Evolutionary conservation across 2,888 invertebrate species (phyloP), one percentile per base, ranked within the genome.

Genomic region (Matsumyia berberina): DNA sequence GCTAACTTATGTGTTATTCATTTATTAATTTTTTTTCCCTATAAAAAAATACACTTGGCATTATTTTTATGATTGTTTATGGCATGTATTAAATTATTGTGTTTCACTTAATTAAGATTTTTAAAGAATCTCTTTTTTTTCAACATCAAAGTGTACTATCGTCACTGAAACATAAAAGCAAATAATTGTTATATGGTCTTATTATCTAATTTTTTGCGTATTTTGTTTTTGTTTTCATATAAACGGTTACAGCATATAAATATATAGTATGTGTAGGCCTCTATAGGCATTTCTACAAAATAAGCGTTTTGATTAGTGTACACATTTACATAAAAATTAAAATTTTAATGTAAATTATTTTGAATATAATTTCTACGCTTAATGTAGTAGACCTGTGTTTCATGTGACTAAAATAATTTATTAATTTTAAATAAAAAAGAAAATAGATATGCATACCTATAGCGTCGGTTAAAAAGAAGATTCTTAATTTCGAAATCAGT

Each of bases 11-110:
- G 55, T 44, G 19, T 44, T 57, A 33, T 57, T 33, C 42, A 17
- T 55, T 33, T n/a, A 44, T 55, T 1, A 55, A 24, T 24, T 24
- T 24, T 24, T 24, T 24, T 24, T 24, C 2, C 4, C 4, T 24
- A 24, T 24, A 35, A 55, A 69, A 53, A 69, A 69, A 57, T 60
- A 58, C 17, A 46, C 24, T 17, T 70, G 70, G 70, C 42, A 33
- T 62, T 55, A 64, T 35, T 55, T 57, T 12, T 60, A 74, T 76
- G 76, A 76, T 76, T 76, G 76, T 76, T 58, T 76, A 76, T 76
- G 76, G 66, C 57, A 49, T 76, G 39, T 67, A 19, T 67, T 58
- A 66, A 62, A 55, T n/a, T 15, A 64, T 64, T 64, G 3, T 74
- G 33, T 62, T 66, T 31, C 9, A 31, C 49, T 58, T 58, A 24